Base-by-base conservation (phyloP, 1,140 invertebrate species). In the Parapsyche elsis region DNA sequence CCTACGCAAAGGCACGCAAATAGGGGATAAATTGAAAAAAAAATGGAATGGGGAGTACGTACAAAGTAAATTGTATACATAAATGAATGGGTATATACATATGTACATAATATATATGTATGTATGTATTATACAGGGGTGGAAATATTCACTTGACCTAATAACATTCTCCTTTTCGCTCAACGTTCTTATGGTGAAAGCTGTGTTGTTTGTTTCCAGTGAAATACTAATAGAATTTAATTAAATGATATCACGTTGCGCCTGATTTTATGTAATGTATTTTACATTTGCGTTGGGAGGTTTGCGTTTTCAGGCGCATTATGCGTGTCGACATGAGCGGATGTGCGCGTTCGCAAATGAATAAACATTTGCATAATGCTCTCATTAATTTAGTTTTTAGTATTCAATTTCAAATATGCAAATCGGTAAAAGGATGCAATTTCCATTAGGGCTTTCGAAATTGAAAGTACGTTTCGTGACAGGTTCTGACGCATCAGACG, bases 331-430 rank as follows among this genome's bases (percentile, higher is more conserved):
- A 53, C 49, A 53, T 12, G 16, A 14, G 49, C 12, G 49, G 4
- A 53, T 12, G 16, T 5, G 49, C 12, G 49, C 49, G 49, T 78
- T 78, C 24, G 30, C 38, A 67, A 14, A 70, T 16, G 49, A 14
- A 53, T 53, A 21, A 9, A 61, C 57, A 61, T 67, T 67, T 67
- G 24, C 24, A 67, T 67, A 26, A 26, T 26, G 24, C 23, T 12
- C 24, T 30, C 64, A 30, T 67, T 67, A 67, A 26, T 12, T 26
- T 26, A 23, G n/a, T 67, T 61, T 61, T 61, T 61, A 61, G n/a
- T 24, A 67, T 23, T 23, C 21, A 67, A 61, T 67, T 26, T 24
- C 4, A 30, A 24, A 26, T 67, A 30, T 67, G 64, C 64, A 67
- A 67, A 67, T 30, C 0, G 21, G 10, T 59, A 67, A 67, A 67